phyloP scores from a whole-genome alignment of 2,888 invertebrate species.

The Cylindroiulus punctatus region DNA sequence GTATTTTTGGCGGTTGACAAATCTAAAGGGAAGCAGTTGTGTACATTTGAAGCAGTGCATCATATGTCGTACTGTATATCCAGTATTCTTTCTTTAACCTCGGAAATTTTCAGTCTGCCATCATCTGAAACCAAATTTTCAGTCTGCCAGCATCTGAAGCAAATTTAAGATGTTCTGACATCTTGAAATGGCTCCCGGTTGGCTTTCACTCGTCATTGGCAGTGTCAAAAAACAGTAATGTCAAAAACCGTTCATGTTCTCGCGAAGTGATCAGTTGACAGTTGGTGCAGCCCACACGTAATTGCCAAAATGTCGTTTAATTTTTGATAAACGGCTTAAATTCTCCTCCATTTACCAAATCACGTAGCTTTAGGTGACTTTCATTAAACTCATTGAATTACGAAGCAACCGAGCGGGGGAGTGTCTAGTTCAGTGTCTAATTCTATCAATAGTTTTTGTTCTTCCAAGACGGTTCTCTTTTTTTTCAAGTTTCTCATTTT shows the following conservation, averaged over 20 bases:
- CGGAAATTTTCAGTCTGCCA: background rate
- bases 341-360: background rate
- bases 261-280: background rate
- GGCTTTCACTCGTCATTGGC: background rate
- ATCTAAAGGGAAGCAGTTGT: no score
- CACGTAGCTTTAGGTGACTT: background rate
- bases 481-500: background rate
- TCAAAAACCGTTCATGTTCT: conserved; percentile 1
- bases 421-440: conserved; percentile 13
- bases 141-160: background rate
- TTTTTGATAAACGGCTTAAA: conserved; percentile 15
- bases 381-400: background rate
- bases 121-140: background rate
- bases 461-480: background rate
- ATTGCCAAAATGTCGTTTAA: conserved; percentile 23
- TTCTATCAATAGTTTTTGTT: background rate
- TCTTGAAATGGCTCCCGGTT: background rate
- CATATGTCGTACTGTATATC: background rate
- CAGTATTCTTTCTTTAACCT: no score
- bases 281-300: background rate
- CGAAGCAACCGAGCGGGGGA: background rate
- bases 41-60: no score
- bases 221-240: background rate
- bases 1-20: no score
- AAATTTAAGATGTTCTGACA: background rate